Conservation (phyloP, 2,888 invertebrate species). For the Catocala sponsa region DNA sequence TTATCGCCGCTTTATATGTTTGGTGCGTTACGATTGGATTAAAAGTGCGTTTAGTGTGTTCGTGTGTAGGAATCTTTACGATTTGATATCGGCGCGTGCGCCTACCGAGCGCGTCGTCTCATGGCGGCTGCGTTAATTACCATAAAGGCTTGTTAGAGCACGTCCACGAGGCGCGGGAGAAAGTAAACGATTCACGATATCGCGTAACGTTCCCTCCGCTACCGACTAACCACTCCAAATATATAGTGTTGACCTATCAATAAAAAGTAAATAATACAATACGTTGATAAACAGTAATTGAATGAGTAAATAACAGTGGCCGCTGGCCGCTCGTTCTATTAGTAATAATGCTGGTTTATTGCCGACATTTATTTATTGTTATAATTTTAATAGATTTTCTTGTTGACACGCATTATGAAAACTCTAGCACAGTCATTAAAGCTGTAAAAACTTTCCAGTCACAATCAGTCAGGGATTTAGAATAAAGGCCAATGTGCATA, state of each 20-base stretch:
- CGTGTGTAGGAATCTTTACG: background rate
- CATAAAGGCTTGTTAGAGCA: slow-evolving; percentile 49
- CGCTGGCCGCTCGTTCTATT: slow-evolving; percentile 4
- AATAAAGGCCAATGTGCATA: too few relatives aligned
- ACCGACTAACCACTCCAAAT: too few relatives aligned
- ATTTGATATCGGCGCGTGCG: slow-evolving; percentile 18
- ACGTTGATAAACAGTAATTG: background rate
- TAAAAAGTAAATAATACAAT: background rate
- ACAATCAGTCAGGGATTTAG: too few relatives aligned
- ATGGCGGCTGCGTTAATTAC: slow-evolving; percentile 41
- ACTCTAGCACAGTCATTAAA: background rate
- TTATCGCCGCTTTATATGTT: too few relatives aligned
- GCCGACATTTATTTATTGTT: background rate
- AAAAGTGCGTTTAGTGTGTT: too few relatives aligned
- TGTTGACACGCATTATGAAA: background rate
- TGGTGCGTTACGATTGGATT: too few relatives aligned
- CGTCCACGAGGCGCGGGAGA: slow-evolving; percentile 32
- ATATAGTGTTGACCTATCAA: too few relatives aligned
- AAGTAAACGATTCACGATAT: slow-evolving; percentile 48
- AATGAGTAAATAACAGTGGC: slow-evolving; percentile 5
- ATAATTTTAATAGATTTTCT: background rate
- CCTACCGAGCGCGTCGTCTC: slow-evolving; percentile 12
- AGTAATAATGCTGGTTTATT: background rate
- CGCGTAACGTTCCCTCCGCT: slow-evolving; percentile 2
- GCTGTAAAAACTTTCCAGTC: background rate